Percentiles rank a stretch among this genome's conserved stretches.
These are phyloP conservation scores for Lacerta bilineata DNA, from an alignment of 2,797 vertebrate species.

Conservation along the genomic window DNA sequence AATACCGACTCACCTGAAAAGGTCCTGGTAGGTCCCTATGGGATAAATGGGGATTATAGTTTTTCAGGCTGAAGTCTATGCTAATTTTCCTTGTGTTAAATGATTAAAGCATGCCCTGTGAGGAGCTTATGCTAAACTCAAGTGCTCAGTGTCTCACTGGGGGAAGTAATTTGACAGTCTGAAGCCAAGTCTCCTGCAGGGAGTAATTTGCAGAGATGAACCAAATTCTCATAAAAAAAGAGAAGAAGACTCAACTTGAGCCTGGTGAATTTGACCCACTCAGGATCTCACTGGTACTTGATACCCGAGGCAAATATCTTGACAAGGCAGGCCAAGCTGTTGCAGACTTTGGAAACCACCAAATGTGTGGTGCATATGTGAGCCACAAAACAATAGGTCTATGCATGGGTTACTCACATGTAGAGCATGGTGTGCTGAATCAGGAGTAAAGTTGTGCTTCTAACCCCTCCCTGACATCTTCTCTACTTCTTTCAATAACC, in stretches of 20 bases:
- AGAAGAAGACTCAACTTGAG: neutral
- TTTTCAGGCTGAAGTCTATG: slow-evolving; percentile 16
- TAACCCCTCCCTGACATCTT: too few species aligned
- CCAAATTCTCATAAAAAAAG: slow-evolving; percentile 26
- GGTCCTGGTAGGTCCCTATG: slow-evolving; percentile 9
- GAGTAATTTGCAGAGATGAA: slow-evolving; percentile 27
- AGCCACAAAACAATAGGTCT: neutral
- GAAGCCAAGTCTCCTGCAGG: slow-evolving; percentile 13
- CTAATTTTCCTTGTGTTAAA: slow-evolving; percentile 26
- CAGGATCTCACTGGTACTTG: neutral
- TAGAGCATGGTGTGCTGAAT: too few species aligned
- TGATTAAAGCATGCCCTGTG: slow-evolving; percentile 22
- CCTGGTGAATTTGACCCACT: neutral
- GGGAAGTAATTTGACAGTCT: slow-evolving; percentile 16
- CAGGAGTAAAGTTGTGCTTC: too few species aligned
- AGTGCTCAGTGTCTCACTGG: neutral
- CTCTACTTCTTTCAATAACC: too few species aligned
- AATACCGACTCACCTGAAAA: slow-evolving; percentile 8
- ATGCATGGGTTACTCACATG: neutral
- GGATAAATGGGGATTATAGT: slow-evolving; percentile 17
- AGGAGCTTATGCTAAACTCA: slow-evolving; percentile 35
- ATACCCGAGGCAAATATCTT: neutral
- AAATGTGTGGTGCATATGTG: neutral
- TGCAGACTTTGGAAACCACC: neutral
- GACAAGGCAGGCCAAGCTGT: neutral